These are phyloP conservation scores for Kryptolebias marmoratus DNA, from an alignment of 2,113 vertebrate genomes.

Conservation along the genomic window DNA sequence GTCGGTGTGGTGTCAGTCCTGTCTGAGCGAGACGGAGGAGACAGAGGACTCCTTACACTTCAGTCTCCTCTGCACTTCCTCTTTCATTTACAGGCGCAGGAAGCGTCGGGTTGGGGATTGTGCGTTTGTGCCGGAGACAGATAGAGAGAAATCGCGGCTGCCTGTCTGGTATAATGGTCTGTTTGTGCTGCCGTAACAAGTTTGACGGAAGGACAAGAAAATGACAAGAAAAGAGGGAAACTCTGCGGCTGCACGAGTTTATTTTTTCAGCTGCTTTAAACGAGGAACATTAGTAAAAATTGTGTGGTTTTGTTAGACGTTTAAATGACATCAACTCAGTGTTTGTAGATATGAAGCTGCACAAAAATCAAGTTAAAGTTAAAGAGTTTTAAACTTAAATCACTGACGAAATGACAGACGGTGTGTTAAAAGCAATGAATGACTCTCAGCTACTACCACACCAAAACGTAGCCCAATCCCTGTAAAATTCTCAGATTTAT, in stretches of 20 bases:
- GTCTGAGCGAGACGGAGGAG: slow-evolving; percentile 67
- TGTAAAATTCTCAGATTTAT: too few relatives aligned
- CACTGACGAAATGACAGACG: too few relatives aligned
- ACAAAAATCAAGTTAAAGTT: too few relatives aligned
- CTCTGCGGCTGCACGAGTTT: slow-evolving; percentile 12
- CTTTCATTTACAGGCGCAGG: slow-evolving; percentile 66
- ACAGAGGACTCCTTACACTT: slow-evolving; percentile 76
- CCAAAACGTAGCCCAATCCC: too few relatives aligned
- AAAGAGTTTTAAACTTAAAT: too few relatives aligned
- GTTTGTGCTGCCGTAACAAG: slow-evolving; percentile 60
- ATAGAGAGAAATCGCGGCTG: slow-evolving; percentile 60
- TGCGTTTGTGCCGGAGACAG: slow-evolving; percentile 24
- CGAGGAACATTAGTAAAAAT: not conserved
- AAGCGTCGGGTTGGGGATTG: slow-evolving; percentile 48
- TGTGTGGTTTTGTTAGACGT: too few relatives aligned
- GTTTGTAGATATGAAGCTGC: too few relatives aligned
- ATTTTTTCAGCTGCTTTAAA: slow-evolving; percentile 3
- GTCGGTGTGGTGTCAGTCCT: slow-evolving; percentile 45
- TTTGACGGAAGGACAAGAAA: slow-evolving; percentile 39
- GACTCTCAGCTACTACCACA: too few relatives aligned
- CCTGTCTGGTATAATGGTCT: slow-evolving; percentile 61
- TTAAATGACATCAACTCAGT: too few relatives aligned
- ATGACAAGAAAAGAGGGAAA: slow-evolving; percentile 20
- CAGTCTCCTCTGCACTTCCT: slow-evolving; percentile 70
- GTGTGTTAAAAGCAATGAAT: too few relatives aligned